phyloP scores from a whole-genome alignment of 2,888 invertebrate species.

The Marronus borbonicus region DNA sequence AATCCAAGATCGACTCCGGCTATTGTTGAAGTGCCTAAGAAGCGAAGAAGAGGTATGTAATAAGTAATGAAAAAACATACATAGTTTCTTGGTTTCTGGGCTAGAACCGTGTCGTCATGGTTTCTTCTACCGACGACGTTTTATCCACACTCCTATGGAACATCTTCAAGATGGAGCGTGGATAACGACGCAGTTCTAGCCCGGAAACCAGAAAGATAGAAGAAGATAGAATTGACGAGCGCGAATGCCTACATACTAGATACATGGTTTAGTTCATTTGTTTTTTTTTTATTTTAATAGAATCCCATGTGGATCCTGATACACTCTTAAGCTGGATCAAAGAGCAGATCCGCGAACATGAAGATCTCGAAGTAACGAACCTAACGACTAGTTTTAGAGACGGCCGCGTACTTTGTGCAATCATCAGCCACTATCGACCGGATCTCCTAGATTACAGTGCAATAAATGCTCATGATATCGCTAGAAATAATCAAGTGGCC shows the following conservation, averaged over 20 bases:
- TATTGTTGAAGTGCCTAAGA: constrained; percentile 76
- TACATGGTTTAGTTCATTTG: neutral
- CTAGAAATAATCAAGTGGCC: constrained; percentile 85
- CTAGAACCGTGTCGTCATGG: too few species aligned
- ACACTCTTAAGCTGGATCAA: constrained; percentile 85
- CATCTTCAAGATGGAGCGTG: too few species aligned
- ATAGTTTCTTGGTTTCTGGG: too few species aligned
- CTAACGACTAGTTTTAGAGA: constrained; percentile 81
- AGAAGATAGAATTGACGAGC: too few species aligned
- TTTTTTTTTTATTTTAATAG: constrained; percentile 64
- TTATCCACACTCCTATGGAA: too few species aligned
- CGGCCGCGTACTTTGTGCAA: constrained; percentile 80
- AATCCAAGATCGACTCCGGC: constrained; percentile 63
- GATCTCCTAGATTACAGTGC: constrained; percentile 86
- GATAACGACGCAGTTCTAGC: too few species aligned
- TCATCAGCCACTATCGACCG: constrained; percentile 90
- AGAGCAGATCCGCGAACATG: constrained; percentile 79
- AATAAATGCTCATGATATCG: constrained; percentile 77
- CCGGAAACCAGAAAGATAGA: too few species aligned
- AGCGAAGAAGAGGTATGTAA: constrained; percentile 73
- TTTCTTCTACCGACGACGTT: too few species aligned
- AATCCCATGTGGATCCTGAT: constrained; percentile 82
- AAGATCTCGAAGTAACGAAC: constrained; percentile 75
- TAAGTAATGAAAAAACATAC: too few species aligned
- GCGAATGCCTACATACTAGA: too few species aligned